Conservation (phyloP, 2,888 invertebrate genomes). For the Penaeus monodon region DNA sequence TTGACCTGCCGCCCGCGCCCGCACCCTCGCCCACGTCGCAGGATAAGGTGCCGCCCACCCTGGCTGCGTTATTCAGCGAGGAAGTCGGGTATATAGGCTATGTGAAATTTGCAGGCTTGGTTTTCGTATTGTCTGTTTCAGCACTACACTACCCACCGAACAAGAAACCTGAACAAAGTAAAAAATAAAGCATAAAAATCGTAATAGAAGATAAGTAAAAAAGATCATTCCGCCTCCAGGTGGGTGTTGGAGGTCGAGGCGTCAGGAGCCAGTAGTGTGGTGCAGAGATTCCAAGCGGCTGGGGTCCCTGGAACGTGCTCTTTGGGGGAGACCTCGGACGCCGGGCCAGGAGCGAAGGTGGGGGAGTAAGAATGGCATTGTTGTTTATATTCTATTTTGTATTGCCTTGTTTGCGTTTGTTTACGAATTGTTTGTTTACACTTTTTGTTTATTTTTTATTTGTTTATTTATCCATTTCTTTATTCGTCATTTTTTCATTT, state of each 20-base stretch:
- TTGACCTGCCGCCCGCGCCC: slow-evolving; percentile 69
- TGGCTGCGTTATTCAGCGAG: slow-evolving; percentile 84
- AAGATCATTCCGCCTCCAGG: slow-evolving; percentile 75
- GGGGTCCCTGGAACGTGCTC: slow-evolving; percentile 46
- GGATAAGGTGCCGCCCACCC: slow-evolving; percentile 67
- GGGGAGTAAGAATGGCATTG: too few species aligned
- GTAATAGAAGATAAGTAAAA: too few species aligned
- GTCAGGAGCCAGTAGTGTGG: not conserved
- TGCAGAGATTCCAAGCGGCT: slow-evolving; percentile 29
- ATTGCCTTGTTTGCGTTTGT: too few species aligned
- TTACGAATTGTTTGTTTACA: too few species aligned
- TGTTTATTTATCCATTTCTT: too few species aligned
- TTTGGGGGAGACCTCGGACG: slow-evolving; percentile 29
- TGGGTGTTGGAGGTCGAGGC: slow-evolving; percentile 74
- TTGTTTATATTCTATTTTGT: too few species aligned
- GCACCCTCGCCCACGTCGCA: slow-evolving; percentile 76
- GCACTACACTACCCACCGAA: too few species aligned
- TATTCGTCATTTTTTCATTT: too few species aligned
- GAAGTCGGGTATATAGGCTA: slow-evolving; percentile 84
- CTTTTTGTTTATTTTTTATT: too few species aligned
- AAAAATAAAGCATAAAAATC: too few species aligned
- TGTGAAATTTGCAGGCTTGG: not conserved
- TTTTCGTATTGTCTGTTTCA: slow-evolving; percentile 67
- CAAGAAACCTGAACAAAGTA: too few species aligned
- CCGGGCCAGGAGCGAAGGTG: slow-evolving; percentile 35